A percentile compares a stretch with the other conserved stretches of the same genome.
Conservation (phyloP, 2,113 vertebrate genomes). For the Barnardius zonarius region DNA sequence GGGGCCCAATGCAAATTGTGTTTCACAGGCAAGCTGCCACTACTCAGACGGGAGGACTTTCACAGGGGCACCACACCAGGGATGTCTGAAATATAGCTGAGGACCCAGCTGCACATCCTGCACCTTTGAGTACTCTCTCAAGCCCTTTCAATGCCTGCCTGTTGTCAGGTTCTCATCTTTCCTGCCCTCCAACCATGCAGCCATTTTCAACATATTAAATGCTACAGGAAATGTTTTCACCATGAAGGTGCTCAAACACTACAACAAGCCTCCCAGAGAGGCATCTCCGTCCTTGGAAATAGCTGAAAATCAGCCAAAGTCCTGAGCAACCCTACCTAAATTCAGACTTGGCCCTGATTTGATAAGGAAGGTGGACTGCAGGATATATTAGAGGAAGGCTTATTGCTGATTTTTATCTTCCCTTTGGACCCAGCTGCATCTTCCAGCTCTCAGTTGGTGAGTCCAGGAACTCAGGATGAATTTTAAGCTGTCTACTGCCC, state of each 20-base stretch:
- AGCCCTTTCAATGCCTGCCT: background rate
- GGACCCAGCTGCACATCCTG: background rate
- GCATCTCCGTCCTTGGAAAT: background rate
- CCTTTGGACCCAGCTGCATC: background rate
- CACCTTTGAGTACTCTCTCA: background rate
- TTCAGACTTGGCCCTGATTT: background rate
- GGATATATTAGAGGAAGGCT: background rate
- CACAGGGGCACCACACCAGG: background rate
- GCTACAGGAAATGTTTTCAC: background rate
- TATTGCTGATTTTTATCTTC: background rate
- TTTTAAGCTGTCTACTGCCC: background rate
- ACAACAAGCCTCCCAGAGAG: background rate
- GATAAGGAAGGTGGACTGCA: background rate
- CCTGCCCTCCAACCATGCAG: background rate
- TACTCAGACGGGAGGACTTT: background rate
- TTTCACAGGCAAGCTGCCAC: background rate
- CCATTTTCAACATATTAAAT: background rate
- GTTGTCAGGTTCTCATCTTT: background rate
- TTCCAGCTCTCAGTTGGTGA: background rate
- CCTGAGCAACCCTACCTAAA: background rate
- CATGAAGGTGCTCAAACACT: background rate
- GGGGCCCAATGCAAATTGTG: background rate
- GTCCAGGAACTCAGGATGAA: background rate
- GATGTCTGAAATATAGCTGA: background rate
- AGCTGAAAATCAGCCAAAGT: background rate